Evolutionary conservation across 2,797 vertebrate genomes (phyloP).

Genomic region (Buphagus erythrorhynchus): DNA sequence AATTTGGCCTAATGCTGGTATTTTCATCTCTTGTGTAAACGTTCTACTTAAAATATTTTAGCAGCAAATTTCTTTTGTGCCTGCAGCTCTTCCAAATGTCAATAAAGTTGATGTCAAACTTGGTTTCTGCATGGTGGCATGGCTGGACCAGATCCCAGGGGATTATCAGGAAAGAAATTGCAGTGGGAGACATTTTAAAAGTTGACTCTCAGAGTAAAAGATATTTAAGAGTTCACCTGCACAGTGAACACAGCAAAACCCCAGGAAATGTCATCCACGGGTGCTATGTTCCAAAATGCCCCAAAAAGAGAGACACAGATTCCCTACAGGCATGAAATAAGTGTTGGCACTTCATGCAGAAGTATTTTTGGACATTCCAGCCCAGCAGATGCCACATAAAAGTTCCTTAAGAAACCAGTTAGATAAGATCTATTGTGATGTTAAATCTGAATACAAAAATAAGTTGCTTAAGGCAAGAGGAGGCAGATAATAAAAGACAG

Average conservation of each 20-base stretch:
- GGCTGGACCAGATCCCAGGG: neutral
- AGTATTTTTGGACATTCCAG: neutral
- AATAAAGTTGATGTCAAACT: neutral
- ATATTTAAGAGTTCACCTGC: neutral
- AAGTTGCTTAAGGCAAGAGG: neutral
- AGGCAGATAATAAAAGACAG: neutral
- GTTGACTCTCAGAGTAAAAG: neutral
- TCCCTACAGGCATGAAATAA: neutral
- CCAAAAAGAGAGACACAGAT: neutral
- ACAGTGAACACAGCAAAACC: neutral
- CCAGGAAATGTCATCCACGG: neutral
- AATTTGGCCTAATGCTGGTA: neutral
- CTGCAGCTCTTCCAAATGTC: neutral
- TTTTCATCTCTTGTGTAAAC: neutral
- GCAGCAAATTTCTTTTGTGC: neutral
- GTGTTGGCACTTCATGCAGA: neutral
- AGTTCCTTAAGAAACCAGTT: neutral
- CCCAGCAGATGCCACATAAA: constrained; percentile 9
- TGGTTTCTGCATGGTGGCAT: neutral
- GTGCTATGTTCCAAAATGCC: neutral
- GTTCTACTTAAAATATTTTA: neutral
- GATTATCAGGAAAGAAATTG: neutral
- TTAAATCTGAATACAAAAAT: constrained; percentile 11
- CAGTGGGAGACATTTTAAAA: neutral
- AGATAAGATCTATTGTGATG: constrained; percentile 9